Evolutionary conservation across 2,797 vertebrate species (phyloP).

Genomic region (Sebastiscus albofasciatus): DNA sequence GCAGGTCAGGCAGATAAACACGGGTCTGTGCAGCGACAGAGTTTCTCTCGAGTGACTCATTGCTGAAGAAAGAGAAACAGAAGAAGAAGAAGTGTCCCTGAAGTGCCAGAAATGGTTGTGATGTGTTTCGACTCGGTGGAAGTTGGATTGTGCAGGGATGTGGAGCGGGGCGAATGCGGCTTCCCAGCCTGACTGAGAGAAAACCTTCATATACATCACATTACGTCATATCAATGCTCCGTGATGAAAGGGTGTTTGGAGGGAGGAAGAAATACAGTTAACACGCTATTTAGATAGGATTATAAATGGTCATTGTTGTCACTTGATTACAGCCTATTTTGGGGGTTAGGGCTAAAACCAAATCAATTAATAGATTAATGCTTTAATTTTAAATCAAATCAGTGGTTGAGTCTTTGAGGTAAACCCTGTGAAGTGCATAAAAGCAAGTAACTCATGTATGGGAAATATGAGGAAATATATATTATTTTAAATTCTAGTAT

Average conservation of each 20-base stretch:
- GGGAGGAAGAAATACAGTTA: background rate
- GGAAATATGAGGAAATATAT: background rate
- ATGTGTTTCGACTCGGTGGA: conserved; percentile 7
- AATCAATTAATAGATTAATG: background rate
- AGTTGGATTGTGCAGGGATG: background rate
- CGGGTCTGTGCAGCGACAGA: background rate
- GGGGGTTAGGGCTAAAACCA: background rate
- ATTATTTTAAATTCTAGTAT: background rate
- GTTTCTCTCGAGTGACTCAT: conserved; percentile 37
- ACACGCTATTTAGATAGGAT: background rate
- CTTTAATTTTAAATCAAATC: background rate
- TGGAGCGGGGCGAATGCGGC: background rate
- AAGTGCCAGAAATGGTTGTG: conserved; percentile 2
- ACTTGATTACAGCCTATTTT: background rate
- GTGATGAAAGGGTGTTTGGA: background rate
- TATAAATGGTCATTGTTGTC: background rate
- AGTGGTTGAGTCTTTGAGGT: background rate
- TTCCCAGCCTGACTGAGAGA: background rate
- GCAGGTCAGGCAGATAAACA: conserved; percentile 51
- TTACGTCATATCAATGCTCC: background rate
- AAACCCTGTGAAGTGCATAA: background rate
- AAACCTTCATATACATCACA: background rate
- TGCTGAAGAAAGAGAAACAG: background rate
- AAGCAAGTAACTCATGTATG: background rate
- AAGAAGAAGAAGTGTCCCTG: background rate